Evolutionary conservation across 2,797 vertebrate genomes (phyloP).

Genomic region (Columba guinea): DNA sequence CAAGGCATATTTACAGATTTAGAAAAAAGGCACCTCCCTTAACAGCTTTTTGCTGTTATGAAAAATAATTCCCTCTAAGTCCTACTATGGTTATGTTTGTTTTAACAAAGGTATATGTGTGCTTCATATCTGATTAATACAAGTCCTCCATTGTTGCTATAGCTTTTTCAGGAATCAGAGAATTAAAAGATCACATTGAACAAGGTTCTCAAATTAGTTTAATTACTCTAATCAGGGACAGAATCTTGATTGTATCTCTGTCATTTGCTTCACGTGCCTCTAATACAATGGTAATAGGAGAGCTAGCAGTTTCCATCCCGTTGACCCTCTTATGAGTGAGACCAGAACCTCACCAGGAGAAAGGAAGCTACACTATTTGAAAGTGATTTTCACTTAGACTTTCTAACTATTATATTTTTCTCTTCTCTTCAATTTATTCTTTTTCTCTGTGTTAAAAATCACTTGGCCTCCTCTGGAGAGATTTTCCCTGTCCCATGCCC

Average conservation of each 20-base stretch:
- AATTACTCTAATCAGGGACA: not conserved
- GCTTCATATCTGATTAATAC: not conserved
- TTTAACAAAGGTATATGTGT: not conserved
- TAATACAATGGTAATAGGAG: not conserved
- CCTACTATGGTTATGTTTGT: not conserved
- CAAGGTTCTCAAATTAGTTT: not conserved
- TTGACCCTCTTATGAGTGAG: not conserved
- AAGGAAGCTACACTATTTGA: not conserved
- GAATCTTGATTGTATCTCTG: not conserved
- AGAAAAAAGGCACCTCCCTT: not conserved
- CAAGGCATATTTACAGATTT: not conserved
- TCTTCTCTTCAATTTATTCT: not conserved
- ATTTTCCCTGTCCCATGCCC: constrained; percentile 55
- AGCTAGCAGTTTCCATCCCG: not conserved
- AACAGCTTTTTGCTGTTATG: not conserved
- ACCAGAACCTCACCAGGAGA: not conserved
- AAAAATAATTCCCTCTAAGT: not conserved
- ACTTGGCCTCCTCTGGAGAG: constrained; percentile 32
- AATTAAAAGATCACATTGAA: not conserved
- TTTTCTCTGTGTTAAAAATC: not conserved
- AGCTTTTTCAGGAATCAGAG: not conserved
- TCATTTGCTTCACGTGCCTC: not conserved
- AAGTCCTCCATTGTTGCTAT: not conserved
- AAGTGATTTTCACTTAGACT: not conserved
- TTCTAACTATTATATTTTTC: not conserved